Evolutionary conservation across 2,888 invertebrate genomes (phyloP).

Genomic region (Thyatira batis): DNA sequence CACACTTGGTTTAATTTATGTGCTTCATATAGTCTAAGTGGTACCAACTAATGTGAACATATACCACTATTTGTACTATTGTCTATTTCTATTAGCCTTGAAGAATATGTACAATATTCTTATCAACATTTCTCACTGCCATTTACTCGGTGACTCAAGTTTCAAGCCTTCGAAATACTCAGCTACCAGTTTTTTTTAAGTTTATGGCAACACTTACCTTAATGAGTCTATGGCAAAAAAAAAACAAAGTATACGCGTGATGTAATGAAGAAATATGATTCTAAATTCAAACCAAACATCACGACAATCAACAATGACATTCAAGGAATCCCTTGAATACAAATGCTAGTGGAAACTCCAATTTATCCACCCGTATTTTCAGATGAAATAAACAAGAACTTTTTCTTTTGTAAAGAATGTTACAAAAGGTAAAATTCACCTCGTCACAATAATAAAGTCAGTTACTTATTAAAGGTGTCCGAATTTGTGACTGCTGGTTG

Average conservation of each 20-base stretch:
- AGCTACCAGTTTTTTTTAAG: too few species aligned
- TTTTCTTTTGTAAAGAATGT: not conserved
- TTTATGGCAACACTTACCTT: too few species aligned
- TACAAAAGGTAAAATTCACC: conserved; percentile 6
- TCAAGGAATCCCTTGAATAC: not conserved
- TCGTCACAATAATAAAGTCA: conserved; percentile 37
- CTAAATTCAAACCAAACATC: not conserved
- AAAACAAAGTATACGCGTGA: not conserved
- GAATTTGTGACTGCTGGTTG: conserved; percentile 25
- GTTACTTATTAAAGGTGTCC: conserved; percentile 43
- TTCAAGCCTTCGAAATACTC: too few species aligned
- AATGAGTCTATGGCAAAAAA: not conserved
- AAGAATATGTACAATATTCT: too few species aligned
- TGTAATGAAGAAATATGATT: not conserved
- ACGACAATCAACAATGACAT: too few species aligned
- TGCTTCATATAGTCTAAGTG: too few species aligned
- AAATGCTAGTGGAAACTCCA: not conserved
- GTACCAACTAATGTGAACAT: too few species aligned
- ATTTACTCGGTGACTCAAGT: too few species aligned
- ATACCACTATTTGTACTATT: too few species aligned
- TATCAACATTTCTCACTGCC: too few species aligned
- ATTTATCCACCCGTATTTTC: not conserved
- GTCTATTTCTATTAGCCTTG: too few species aligned
- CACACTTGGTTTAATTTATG: too few species aligned
- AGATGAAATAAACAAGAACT: not conserved